Evolutionary conservation across 2,888 invertebrate genomes (phyloP).

Genomic region (Lapara coniferarum): DNA sequence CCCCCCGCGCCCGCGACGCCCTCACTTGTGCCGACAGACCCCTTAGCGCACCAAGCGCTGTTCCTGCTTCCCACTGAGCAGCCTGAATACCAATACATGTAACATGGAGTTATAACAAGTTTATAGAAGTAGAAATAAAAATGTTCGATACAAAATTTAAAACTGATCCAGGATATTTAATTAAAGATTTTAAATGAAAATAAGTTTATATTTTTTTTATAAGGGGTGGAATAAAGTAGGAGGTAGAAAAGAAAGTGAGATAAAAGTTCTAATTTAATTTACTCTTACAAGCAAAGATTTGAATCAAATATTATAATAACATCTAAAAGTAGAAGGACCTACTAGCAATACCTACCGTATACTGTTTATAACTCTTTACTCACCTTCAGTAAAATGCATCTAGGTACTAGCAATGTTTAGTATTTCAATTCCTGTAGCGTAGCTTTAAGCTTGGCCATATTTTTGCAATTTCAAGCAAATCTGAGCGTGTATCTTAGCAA

Average conservation of each 20-base stretch:
- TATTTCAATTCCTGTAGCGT: constrained; percentile 30
- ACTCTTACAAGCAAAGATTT: constrained; percentile 13
- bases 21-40: constrained; percentile 94
- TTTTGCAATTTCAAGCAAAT: constrained; percentile 48
- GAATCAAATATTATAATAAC: neutral
- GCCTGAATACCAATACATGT: constrained; percentile 53
- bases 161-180: neutral
- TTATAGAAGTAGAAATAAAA: neutral
- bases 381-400: constrained; percentile 24
- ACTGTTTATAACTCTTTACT: constrained; percentile 22
- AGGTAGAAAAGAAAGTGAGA: neutral
- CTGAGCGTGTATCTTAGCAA: constrained; percentile 51
- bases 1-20: constrained; percentile 87
- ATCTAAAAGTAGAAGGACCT: constrained; percentile 13
- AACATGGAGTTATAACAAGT: neutral
- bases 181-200: neutral
- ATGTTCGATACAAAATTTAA: neutral
- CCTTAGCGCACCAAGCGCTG: constrained; percentile 91
- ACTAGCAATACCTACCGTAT: constrained; percentile 6
- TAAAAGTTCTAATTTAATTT: constrained; percentile 2
- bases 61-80: constrained; percentile 84
- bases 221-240: neutral
- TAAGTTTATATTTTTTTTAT: neutral
- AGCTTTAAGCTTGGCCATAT: constrained; percentile 58
- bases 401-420: constrained; percentile 33